These are phyloP conservation scores for Cromileptes altivelis DNA, from an alignment of 2,113 vertebrate species.

Conservation along the genomic window DNA sequence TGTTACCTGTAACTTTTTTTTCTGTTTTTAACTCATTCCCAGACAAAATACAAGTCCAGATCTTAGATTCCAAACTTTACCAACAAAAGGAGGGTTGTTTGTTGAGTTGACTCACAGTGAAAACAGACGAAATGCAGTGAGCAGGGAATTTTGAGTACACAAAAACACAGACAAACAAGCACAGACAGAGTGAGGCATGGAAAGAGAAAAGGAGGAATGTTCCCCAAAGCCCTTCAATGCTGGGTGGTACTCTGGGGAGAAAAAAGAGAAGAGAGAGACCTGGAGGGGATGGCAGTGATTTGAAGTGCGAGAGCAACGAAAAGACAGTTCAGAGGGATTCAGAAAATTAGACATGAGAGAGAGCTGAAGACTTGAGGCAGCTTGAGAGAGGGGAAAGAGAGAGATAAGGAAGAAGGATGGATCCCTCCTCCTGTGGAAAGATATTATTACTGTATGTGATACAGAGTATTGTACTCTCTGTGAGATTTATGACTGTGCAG, in stretches of 20 bases:
- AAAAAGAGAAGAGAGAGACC: constrained; percentile 29
- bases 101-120: constrained; percentile 3
- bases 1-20: not conserved
- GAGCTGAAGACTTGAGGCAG: constrained; percentile 31
- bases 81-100: not conserved
- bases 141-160: constrained; percentile 16
- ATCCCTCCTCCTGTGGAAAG: constrained; percentile 10
- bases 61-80: constrained; percentile 6
- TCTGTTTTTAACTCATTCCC: no score
- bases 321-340: constrained; percentile 28
- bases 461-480: constrained; percentile 13
- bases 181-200: constrained; percentile 10
- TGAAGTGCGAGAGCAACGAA: constrained; percentile 27
- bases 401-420: constrained; percentile 25
- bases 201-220: constrained; percentile 7
- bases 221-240: constrained; percentile 25
- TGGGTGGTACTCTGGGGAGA: constrained; percentile 29
- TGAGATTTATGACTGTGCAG: constrained; percentile 28
- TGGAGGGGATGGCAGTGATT: constrained; percentile 27
- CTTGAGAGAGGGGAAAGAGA: constrained; percentile 26
- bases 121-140: constrained; percentile 12
- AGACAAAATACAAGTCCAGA: not conserved
- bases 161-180: constrained; percentile 34
- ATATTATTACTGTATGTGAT: constrained; percentile 30
- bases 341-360: constrained; percentile 25